These are phyloP conservation scores for Heliconius ethilla DNA, from an alignment of 2,888 invertebrate genomes.

Conservation along the genomic window DNA sequence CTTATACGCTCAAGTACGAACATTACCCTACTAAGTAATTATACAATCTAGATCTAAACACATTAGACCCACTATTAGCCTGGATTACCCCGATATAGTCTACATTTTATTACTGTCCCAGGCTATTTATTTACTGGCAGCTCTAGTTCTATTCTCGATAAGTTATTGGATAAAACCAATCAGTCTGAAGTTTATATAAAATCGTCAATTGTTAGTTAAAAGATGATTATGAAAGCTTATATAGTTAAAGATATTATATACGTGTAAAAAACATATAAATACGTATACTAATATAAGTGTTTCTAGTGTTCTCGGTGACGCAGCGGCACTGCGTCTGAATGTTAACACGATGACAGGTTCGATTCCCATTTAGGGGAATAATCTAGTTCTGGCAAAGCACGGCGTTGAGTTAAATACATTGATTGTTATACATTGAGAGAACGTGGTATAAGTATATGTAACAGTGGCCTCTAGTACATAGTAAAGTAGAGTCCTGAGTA, in stretches of 20 bases:
- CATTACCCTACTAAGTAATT: constrained; percentile 52
- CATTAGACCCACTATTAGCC: constrained; percentile 59
- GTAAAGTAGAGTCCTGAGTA: too few relatives aligned
- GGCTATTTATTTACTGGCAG: constrained; percentile 6
- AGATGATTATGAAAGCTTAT: background rate
- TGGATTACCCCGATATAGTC: constrained; percentile 48
- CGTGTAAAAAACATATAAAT: background rate
- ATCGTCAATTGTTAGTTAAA: background rate
- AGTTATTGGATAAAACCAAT: constrained; percentile 9
- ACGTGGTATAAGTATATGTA: too few relatives aligned
- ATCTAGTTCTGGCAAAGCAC: too few relatives aligned
- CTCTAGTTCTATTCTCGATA: constrained; percentile 4
- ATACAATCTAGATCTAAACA: constrained; percentile 56
- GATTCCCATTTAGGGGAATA: too few relatives aligned
- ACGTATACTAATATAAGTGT: too few relatives aligned
- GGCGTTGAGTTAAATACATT: too few relatives aligned
- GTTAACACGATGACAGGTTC: too few relatives aligned
- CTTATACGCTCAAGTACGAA: constrained; percentile 30
- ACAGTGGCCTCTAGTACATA: too few relatives aligned
- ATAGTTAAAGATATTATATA: background rate
- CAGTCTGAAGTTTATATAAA: background rate
- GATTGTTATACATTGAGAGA: too few relatives aligned
- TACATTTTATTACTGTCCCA: constrained; percentile 32
- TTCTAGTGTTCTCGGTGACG: too few relatives aligned
- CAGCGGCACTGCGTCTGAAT: too few relatives aligned